Evolutionary conservation across 2,888 invertebrate species (phyloP).

Genomic region (Penaeus monodon): DNA sequence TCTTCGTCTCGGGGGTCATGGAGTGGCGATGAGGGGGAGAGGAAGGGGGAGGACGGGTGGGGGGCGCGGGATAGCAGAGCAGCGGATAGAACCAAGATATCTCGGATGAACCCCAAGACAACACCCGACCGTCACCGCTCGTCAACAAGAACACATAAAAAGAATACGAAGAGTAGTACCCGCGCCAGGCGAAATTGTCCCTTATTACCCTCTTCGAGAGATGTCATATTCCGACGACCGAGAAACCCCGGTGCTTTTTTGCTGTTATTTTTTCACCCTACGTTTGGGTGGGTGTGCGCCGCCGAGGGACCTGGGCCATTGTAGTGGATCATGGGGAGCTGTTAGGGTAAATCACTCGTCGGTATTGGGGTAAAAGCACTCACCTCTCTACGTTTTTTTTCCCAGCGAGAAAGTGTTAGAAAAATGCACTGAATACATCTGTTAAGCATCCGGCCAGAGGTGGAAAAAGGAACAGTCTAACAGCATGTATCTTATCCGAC

Average conservation of each 20-base stretch:
- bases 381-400: too few species aligned
- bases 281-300: background rate
- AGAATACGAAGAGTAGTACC: conserved; percentile 1
- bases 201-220: conserved; percentile 6
- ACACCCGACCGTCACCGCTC: background rate
- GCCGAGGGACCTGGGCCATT: background rate
- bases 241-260: background rate
- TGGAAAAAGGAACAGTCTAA: too few species aligned
- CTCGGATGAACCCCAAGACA: too few species aligned
- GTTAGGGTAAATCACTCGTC: too few species aligned
- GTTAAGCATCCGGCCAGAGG: too few species aligned
- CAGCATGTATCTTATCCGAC: too few species aligned
- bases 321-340: too few species aligned
- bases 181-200: conserved; percentile 3
- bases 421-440: too few species aligned
- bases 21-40: background rate
- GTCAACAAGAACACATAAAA: conserved; percentile 6
- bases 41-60: background rate
- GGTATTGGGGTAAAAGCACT: too few species aligned
- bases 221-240: conserved; percentile 8
- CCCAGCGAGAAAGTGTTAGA: too few species aligned
- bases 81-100: too few species aligned
- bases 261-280: background rate
- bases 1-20: background rate
- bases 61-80: background rate